Conservation (phyloP, 2,888 invertebrate genomes). For the Andrena fulva region DNA sequence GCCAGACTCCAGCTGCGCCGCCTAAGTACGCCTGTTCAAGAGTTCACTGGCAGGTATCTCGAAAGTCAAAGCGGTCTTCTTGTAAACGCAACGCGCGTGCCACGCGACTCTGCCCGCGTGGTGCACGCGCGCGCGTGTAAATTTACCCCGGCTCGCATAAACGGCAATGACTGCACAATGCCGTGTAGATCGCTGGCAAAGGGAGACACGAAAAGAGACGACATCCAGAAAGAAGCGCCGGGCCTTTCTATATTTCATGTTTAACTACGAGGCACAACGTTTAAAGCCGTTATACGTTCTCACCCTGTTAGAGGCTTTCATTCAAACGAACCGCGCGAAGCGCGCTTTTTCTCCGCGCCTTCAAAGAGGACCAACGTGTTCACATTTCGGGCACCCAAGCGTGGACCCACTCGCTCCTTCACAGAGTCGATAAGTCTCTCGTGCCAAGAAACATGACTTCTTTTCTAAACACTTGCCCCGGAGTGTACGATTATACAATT, state of each 20-base stretch:
- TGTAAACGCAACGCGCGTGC: constrained; percentile 22
- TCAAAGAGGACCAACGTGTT: background rate
- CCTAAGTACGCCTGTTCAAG: constrained; percentile 49
- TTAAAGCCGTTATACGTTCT: background rate
- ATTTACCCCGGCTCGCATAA: constrained; percentile 29
- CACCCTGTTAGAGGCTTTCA: constrained; percentile 2
- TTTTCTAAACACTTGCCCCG: background rate
- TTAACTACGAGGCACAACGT: constrained; percentile 39
- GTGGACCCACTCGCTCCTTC: background rate
- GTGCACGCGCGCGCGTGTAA: constrained; percentile 25
- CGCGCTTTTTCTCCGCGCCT: background rate
- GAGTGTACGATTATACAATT: background rate
- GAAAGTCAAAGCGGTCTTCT: constrained; percentile 48
- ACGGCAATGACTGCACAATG: constrained; percentile 43
- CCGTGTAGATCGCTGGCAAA: background rate
- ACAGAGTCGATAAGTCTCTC: background rate
- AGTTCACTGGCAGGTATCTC: constrained; percentile 32
- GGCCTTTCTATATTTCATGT: constrained; percentile 29
- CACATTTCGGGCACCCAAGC: background rate
- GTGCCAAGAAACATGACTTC: background rate
- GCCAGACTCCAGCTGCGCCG: constrained; percentile 28
- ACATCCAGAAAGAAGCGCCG: background rate
- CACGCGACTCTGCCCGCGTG: background rate
- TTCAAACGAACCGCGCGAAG: constrained; percentile 27
- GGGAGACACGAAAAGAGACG: constrained; percentile 13